Percentiles rank a stretch among this genome's conserved stretches.
Evolutionary conservation across 2,797 vertebrate genomes (phyloP).

Genomic region (Chelmon rostratus): DNA sequence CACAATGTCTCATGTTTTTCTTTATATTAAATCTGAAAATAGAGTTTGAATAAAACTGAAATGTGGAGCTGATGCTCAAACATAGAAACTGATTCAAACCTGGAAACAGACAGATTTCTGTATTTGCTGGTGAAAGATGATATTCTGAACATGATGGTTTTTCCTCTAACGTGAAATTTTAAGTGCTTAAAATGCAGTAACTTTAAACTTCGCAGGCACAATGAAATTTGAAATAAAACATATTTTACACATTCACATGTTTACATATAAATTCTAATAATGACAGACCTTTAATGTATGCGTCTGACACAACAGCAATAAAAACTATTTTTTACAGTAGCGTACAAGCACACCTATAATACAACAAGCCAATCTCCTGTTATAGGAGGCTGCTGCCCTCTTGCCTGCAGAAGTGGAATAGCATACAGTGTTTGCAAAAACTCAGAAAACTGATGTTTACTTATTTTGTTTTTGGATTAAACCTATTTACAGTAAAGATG

Average conservation of each 20-base stretch:
- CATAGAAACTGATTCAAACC: background rate
- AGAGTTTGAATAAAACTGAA: background rate
- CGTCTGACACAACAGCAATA: background rate
- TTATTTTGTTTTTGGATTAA: background rate
- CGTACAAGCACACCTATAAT: background rate
- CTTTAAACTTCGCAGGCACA: background rate
- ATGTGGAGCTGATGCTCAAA: background rate
- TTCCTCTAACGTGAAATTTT: too few relatives aligned
- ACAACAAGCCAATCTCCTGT: background rate
- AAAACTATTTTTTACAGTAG: background rate
- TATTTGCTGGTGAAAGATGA: too few relatives aligned
- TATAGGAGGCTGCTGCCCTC: constrained; percentile 70
- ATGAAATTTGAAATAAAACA: background rate
- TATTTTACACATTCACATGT: too few relatives aligned
- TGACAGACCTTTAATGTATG: background rate
- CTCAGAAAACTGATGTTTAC: background rate
- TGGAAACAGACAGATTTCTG: background rate
- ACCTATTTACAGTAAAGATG: background rate
- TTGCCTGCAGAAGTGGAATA: constrained; percentile 57
- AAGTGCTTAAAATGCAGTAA: too few relatives aligned
- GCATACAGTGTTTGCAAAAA: background rate
- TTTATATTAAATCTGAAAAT: background rate
- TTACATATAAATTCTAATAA: background rate
- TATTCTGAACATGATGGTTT: background rate
- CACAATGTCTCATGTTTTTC: background rate